Evolutionary conservation across 2,888 invertebrate genomes (phyloP), one percentile per base, ranked within the genome.

Genomic region (Bedellia somnulentella): DNA sequence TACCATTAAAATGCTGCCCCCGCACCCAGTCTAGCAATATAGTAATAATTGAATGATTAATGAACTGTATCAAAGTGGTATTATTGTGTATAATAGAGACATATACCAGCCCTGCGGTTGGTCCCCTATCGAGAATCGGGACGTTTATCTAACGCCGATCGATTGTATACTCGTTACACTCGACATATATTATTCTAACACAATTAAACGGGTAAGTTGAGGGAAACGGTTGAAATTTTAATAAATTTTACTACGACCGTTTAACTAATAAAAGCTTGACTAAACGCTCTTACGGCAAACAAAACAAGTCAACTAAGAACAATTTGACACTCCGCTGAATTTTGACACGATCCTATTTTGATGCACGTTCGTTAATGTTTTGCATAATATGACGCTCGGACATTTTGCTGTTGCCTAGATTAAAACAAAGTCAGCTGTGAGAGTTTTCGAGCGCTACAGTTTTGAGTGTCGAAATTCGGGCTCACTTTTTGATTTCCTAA

Each of bases 141-240:
- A 43, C 46, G 51, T 49, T 59, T 61, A 63, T 62, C 61, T 57
- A 41, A 46, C 46, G 47, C 34, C 43, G 46, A 61, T 63, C 58
- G 53, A 52, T 51, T 46, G 48, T 9, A 18, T 9, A 18, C 43
- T 50, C 56, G 58, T 57, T 52, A 44, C 47, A 43, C 48, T 44
- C 47, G 43, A 45, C 47, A 45, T 43, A 45, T 46, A 52, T 51
- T 52, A 52, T 50, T 47, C 52, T 52, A 49, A 53, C 49, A 48
- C 54, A 57, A 59, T 60, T 58, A 60, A 56, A 49, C 45, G 46
- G 40, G 44, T 49, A 42, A 49, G 43, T 38, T 44, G 51, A 45
- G 45, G 48, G 44, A 43, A 38, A 38, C 34, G 12, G 14, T 29
- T 26, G 32, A 24, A 30, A 42, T 35, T 43, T 35, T 36, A 38